Percentiles rank a stretch among this genome's conserved stretches.
Evolutionary conservation across 2,113 vertebrate genomes (phyloP).

Genomic region (Dermatemys mawii): DNA sequence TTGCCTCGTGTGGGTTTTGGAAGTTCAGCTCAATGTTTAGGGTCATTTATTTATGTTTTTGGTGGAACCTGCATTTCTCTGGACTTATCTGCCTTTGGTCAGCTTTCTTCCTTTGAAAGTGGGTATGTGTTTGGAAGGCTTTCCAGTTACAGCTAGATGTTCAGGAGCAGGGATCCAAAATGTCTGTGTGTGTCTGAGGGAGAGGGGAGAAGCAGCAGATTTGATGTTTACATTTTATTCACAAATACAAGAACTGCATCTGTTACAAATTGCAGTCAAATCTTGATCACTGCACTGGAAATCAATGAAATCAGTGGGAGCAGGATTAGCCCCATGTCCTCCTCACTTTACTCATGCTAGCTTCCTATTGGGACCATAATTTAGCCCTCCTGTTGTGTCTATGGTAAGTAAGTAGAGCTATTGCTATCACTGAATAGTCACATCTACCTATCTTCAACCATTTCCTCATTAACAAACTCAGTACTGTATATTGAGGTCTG

Average conservation of each 20-base stretch:
- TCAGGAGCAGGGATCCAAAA: background rate
- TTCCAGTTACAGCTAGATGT: background rate
- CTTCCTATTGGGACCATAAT: background rate
- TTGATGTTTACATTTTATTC: background rate
- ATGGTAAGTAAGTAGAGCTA: background rate
- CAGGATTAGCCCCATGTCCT: background rate
- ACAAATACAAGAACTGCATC: background rate
- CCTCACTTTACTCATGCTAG: background rate
- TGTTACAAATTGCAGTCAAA: background rate
- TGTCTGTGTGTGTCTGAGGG: accelerated
- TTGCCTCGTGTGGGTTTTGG: background rate
- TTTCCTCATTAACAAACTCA: background rate
- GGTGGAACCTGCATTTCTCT: background rate
- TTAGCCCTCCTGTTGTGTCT: background rate
- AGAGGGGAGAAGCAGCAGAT: background rate
- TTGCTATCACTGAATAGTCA: background rate
- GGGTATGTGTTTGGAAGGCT: background rate
- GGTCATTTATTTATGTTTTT: background rate
- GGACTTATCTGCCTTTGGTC: background rate
- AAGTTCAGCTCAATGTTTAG: background rate
- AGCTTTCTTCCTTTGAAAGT: background rate
- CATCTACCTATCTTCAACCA: background rate
- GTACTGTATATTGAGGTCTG: background rate
- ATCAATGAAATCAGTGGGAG: background rate
- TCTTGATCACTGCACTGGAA: too few species aligned